Evolutionary conservation across 2,888 invertebrate species (phyloP).

Genomic region (Steromphala cineraria): DNA sequence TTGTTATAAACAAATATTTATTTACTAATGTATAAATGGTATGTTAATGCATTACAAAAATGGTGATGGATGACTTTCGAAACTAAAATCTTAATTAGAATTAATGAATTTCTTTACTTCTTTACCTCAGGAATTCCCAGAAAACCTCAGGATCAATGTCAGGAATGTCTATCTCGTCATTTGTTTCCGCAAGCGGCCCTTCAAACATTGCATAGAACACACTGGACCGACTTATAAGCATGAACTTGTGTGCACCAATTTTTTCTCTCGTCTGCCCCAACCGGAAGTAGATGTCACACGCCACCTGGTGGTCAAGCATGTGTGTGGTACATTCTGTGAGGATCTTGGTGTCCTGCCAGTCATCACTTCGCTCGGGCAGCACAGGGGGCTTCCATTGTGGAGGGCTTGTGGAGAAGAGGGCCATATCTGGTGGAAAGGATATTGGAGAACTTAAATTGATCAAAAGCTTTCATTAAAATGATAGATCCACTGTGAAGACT

Average conservation of each 20-base stretch:
- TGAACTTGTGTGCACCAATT: conserved; percentile 45
- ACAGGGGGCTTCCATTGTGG: not conserved
- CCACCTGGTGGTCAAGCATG: conserved; percentile 43
- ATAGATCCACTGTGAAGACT: too few relatives aligned
- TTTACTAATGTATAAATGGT: too few relatives aligned
- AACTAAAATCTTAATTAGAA: too few relatives aligned
- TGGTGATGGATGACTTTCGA: too few relatives aligned
- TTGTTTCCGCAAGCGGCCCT: conserved; percentile 14
- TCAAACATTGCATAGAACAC: conserved; percentile 36
- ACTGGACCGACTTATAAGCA: conserved; percentile 36
- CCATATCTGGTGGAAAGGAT: too few relatives aligned
- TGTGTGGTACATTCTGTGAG: conserved; percentile 44
- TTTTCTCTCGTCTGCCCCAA: conserved; percentile 31
- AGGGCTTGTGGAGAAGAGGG: not conserved
- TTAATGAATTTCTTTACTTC: not conserved
- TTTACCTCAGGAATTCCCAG: conserved; percentile 47
- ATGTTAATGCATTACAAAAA: too few relatives aligned
- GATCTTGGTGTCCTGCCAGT: conserved; percentile 46
- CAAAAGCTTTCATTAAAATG: too few relatives aligned
- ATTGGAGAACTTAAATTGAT: too few relatives aligned
- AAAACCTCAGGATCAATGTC: conserved; percentile 57
- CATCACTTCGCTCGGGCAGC: not conserved
- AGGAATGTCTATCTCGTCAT: conserved; percentile 36
- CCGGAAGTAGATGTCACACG: conserved; percentile 44
- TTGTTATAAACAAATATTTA: too few relatives aligned